Percentiles rank a stretch among this genome's conserved stretches.
Conservation (phyloP, 2,113 vertebrate species). For the Glareola pratincola region DNA sequence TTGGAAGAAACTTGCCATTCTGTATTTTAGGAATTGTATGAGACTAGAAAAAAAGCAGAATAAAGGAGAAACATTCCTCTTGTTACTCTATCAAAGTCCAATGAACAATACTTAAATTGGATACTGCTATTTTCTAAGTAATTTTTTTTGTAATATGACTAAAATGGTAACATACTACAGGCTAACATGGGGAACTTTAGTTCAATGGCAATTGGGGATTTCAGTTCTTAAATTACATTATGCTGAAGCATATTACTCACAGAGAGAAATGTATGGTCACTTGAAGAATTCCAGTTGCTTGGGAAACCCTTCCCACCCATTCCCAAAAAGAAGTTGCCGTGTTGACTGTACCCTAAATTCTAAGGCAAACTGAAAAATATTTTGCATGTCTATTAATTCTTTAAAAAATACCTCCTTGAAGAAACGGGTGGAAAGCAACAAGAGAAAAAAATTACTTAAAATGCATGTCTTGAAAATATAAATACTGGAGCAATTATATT, state of each 20-base stretch:
- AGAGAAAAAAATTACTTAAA: not conserved
- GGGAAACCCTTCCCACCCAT: not conserved
- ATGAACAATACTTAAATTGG: not conserved
- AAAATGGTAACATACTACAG: not conserved
- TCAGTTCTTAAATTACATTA: not conserved
- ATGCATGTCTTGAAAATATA: not conserved
- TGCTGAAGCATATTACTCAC: not conserved
- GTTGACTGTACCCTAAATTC: not conserved
- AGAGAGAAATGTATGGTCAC: not conserved
- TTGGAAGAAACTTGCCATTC: not conserved
- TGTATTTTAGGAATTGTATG: not conserved
- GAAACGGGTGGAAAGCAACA: not conserved
- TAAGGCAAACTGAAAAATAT: not conserved
- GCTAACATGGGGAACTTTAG: not conserved
- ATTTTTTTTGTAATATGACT: not conserved
- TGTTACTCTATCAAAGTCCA: not conserved
- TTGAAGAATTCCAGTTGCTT: not conserved
- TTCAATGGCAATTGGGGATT: not conserved
- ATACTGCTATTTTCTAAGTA: not conserved
- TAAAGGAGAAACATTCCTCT: not conserved
- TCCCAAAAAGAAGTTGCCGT: not conserved
- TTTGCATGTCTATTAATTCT: not conserved
- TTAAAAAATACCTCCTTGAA: not conserved
- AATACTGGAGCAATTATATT: not conserved
- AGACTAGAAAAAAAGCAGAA: not conserved